Evolutionary conservation across 2,113 vertebrate species (phyloP).

Genomic region (Osmerus eperlanus): DNA sequence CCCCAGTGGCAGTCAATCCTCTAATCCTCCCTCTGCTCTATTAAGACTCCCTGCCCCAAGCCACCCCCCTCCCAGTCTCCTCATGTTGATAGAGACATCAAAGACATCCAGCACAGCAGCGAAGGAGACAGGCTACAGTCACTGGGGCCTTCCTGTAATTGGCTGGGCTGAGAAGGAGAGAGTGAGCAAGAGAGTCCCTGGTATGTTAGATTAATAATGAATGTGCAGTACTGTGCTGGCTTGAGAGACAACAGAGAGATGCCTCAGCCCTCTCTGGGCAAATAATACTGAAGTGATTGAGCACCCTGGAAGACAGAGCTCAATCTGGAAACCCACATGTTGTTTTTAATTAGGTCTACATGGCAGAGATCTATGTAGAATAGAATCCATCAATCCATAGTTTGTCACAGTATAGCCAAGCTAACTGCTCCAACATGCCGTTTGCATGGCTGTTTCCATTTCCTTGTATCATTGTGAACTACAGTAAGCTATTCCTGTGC

Average conservation of each 20-base stretch:
- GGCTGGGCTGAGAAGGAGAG: conserved; percentile 50
- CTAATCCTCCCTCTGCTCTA: conserved; percentile 64
- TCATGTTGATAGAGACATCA: conserved; percentile 69
- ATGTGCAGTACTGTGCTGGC: conserved; percentile 43
- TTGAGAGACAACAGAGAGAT: conserved; percentile 43
- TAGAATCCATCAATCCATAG: conserved; percentile 29
- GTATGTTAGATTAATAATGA: conserved; percentile 57
- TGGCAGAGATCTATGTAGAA: conserved; percentile 30
- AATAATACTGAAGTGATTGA: conserved; percentile 36
- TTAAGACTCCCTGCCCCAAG: conserved; percentile 40
- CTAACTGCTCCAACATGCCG: no score
- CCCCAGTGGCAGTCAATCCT: conserved; percentile 50
- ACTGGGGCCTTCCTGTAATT: conserved; percentile 60
- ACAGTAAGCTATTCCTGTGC: background rate
- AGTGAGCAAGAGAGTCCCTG: conserved; percentile 24
- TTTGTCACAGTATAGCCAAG: no score
- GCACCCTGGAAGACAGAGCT: conserved; percentile 14
- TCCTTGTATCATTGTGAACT: background rate
- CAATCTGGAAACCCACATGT: conserved; percentile 20
- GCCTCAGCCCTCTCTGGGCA: conserved; percentile 49
- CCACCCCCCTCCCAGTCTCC: conserved; percentile 22
- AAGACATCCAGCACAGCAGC: conserved; percentile 54
- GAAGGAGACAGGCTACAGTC: conserved; percentile 58
- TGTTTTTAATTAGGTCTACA: conserved; percentile 26
- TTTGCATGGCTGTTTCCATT: background rate